Percentiles rank a stretch among this genome's conserved stretches.
Conservation (phyloP, 2,113 vertebrate genomes). For the Aldabrachelys gigantea region DNA sequence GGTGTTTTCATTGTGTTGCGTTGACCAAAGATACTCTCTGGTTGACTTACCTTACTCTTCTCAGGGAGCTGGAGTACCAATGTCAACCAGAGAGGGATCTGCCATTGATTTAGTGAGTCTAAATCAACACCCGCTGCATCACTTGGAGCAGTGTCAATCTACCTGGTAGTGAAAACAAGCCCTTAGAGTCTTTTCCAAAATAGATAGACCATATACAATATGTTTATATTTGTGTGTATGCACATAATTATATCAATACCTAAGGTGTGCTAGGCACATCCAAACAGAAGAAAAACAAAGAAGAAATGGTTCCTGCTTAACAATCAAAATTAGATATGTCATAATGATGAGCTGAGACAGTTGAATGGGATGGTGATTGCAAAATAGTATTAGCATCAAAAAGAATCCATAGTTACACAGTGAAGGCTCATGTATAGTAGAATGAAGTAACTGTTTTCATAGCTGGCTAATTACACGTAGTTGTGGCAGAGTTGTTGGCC, state of each 20-base stretch:
- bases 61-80: too few species aligned
- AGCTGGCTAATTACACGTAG: not conserved
- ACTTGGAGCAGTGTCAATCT: too few species aligned
- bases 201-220: not conserved
- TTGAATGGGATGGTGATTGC: not conserved
- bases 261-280: not conserved
- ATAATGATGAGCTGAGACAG: not conserved
- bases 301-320: not conserved
- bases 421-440: not conserved
- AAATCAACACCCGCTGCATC: too few species aligned
- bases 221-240: too few species aligned
- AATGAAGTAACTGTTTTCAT: not conserved
- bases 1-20: too few species aligned
- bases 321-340: not conserved
- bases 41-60: too few species aligned
- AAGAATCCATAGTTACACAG: not conserved
- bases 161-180: too few species aligned
- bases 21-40: too few species aligned
- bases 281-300: not conserved
- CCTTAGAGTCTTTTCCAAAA: not conserved
- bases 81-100: too few species aligned
- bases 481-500: not conserved
- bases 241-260: not conserved
- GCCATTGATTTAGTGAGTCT: too few species aligned
- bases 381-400: fast-evolving